phyloP scores from a whole-genome alignment of 2,888 invertebrate species.

The Chalcis sispes region DNA sequence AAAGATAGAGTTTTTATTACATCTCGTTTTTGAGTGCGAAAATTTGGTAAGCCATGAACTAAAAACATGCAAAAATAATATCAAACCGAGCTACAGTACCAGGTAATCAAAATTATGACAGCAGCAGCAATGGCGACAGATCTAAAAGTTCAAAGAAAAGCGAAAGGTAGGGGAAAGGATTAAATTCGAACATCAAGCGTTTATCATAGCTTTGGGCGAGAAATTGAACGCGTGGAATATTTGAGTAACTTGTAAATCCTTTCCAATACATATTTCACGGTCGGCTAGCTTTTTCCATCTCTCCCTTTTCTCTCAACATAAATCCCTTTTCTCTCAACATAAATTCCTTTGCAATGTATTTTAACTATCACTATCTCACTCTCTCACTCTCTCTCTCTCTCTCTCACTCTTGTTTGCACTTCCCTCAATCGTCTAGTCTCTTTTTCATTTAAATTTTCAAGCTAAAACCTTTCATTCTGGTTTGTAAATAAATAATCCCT shows the following conservation, averaged over 20 bases:
- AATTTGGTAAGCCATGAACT: too few species aligned
- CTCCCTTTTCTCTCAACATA: too few species aligned
- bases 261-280: conserved; percentile 17
- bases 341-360: too few species aligned
- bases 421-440: neutral
- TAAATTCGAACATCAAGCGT: conserved; percentile 10
- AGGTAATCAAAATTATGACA: too few species aligned
- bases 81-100: too few species aligned
- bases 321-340: too few species aligned
- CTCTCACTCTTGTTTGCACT: neutral
- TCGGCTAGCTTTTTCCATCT: conserved; percentile 7
- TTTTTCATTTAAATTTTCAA: neutral
- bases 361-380: too few species aligned
- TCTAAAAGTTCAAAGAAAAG: too few species aligned
- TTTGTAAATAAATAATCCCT: conserved; percentile 18
- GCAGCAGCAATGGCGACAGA: too few species aligned
- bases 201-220: conserved; percentile 16
- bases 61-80: too few species aligned
- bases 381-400: neutral
- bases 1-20: too few species aligned
- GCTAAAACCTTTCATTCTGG: neutral
- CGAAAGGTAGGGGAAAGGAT: conserved; percentile 3
- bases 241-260: conserved; percentile 44
- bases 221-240: conserved; percentile 27
- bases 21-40: too few species aligned